Evolutionary conservation across 2,113 vertebrate species (phyloP), one percentile per base, ranked within the genome.

Genomic region (Sapayoa aenigma): DNA sequence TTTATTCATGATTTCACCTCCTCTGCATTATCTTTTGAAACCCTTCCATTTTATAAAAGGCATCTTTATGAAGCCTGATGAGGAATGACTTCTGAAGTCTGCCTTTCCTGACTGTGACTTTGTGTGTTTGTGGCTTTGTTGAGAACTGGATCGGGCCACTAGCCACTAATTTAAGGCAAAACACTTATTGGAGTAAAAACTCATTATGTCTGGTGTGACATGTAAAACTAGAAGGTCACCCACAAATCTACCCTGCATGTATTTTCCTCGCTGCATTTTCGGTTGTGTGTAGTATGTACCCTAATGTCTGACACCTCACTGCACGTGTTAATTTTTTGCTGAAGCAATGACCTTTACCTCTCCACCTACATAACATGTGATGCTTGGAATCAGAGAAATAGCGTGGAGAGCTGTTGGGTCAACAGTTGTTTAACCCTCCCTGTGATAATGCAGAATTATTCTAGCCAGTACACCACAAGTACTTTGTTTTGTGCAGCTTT

Each of bases 1-100:
- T 97, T 97, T 98, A 98, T 97, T 98, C 97, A 97, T 97, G 96
- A 27, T 9, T 77, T 95, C 55, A 53, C 87, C 75, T 93, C 85
- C 80, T 95, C 95, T 95, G 85, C 95, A 89, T 96, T 96, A 90
- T 74, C 93, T 90, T 96, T 87, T 75, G 25, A 84, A 91, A 68
- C 74, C 24, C n/a, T 94, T 83, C 52, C 58, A 31, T 96, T 90
- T 76, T 67, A 22, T 81, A 65, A 87, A 78, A 79, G 52, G 56
- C 53, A 5, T 67, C 66, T 52, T 75, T 88, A 56, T 19, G 50
- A 80, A 79, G 68, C 42, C 25, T 82, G 52, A 42, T 52, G 79
- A 74, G 46, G 21, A 75, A 78, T 39, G 46, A 58, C 50, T 90
- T 74, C 76, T 46, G 27, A 71, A 82, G 50, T 56, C 81, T 75